Base-by-base conservation (phyloP, 2,888 invertebrate genomes). In the Cerastis leucographa region DNA sequence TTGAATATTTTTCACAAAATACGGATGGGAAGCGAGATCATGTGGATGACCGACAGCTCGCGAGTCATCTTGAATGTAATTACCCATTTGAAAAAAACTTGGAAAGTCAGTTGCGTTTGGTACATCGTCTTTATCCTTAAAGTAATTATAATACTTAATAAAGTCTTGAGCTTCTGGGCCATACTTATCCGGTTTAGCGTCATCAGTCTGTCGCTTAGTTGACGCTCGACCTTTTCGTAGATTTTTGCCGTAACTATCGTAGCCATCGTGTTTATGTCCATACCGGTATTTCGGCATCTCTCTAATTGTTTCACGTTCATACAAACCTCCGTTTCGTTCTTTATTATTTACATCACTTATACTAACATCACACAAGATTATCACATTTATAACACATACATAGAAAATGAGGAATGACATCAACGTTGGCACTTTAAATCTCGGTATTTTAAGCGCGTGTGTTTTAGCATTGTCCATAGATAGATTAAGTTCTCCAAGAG, bases 301-400 rank as follows among this genome's bases (percentile, higher is more conserved):
- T 90, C 88, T 92, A 44, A 84, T 80, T 79, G 88, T 81, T 74
- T 85, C 88, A 75, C 91, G 85, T 64, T 87, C 90, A 76, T 90
- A 88, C 17, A 89, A 71, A 79, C 85, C 87, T 89, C 83, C 87
- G 88, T 92, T 91, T 80, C 83, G 85, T 75, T 86, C 88, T 88
- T 92, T 92, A 82, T 88, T 91, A 93, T 94, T 93, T 91, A 94
- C 89, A 92, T 92, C 89, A 93, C 91, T 96, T 91, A 94, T 91
- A 93, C 94, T 96, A 94, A 92, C 95, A 95, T 96, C 95, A 95
- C 96, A 96, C 93, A 89, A 91, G 92, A 93, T 93, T 96, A 96
- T 95, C 94, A 96, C 95, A 95, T 96, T 96, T 89, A 94, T 88
- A 92, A 95, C 90, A 94, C 94, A 96, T 83, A 95, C 35, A 91